Evolutionary conservation across 2,888 invertebrate genomes (phyloP).

Genomic region (Athripsodes cinereus): DNA sequence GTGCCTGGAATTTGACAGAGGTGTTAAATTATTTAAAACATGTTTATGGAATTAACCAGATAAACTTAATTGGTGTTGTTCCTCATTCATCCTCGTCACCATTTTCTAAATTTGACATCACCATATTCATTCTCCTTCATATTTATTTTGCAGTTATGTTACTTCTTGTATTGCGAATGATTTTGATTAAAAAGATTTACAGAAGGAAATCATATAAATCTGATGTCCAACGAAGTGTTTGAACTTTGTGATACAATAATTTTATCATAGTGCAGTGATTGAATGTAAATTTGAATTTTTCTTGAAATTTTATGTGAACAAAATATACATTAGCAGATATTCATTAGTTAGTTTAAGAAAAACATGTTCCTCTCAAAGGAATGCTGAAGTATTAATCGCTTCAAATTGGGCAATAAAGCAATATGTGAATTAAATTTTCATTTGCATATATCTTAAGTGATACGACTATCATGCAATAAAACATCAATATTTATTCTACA

Average conservation of each 20-base stretch:
- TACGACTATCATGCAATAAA: too few relatives aligned
- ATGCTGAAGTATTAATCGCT: too few relatives aligned
- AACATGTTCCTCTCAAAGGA: too few relatives aligned
- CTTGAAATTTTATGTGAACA: too few relatives aligned
- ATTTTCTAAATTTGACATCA: conserved; percentile 64
- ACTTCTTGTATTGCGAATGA: conserved; percentile 68
- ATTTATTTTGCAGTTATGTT: conserved; percentile 68
- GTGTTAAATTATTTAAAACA: conserved; percentile 58
- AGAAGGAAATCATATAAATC: conserved; percentile 69
- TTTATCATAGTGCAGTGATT: neutral
- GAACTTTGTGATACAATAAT: neutral
- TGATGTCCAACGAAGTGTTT: conserved; percentile 66
- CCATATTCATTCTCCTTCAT: conserved; percentile 71
- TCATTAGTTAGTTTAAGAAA: too few relatives aligned
- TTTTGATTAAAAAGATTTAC: conserved; percentile 63
- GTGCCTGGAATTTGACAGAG: conserved; percentile 56
- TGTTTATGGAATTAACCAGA: conserved; percentile 41
- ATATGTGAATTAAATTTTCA: too few relatives aligned
- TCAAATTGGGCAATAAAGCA: too few relatives aligned
- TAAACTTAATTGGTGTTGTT: conserved; percentile 42
- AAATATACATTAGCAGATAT: too few relatives aligned
- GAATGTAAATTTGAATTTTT: neutral
- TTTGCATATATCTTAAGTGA: too few relatives aligned
- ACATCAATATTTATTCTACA: too few relatives aligned
- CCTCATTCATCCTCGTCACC: conserved; percentile 36